Percentiles rank a stretch among this genome's conserved stretches.
phyloP scores from a whole-genome alignment of 2,888 invertebrate species.

The Drosophila gaucha region DNA sequence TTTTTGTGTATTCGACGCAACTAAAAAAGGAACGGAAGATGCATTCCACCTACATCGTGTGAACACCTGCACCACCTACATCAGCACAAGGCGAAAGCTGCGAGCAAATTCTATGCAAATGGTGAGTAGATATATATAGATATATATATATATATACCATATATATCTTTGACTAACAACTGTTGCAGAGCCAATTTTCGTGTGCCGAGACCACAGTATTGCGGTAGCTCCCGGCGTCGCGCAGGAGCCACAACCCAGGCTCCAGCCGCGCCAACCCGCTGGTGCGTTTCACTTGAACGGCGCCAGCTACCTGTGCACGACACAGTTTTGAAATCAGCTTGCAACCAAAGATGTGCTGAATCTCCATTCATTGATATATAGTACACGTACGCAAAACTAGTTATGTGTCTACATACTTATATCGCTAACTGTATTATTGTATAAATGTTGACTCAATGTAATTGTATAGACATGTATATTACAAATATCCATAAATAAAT shows the following conservation, averaged over 20 bases:
- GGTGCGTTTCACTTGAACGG: slow-evolving; percentile 41
- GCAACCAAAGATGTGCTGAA: slow-evolving; percentile 61
- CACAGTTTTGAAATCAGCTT: slow-evolving; percentile 51
- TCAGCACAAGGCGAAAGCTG: slow-evolving; percentile 86
- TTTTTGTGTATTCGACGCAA: slow-evolving; percentile 8
- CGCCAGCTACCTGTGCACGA: slow-evolving; percentile 38
- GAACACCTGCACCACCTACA: slow-evolving; percentile 88
- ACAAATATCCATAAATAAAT: slow-evolving; percentile 33
- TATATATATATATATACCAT: too few relatives aligned
- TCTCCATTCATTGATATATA: slow-evolving; percentile 26
- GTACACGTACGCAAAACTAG: slow-evolving; percentile 10
- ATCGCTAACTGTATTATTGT: slow-evolving; percentile 46
- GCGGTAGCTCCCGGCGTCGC: slow-evolving; percentile 79
- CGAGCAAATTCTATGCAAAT: slow-evolving; percentile 83
- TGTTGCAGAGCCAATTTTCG: slow-evolving; percentile 82
- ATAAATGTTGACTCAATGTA: slow-evolving; percentile 57
- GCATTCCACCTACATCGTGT: slow-evolving; percentile 87
- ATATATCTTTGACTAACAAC: too few relatives aligned
- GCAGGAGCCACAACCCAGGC: slow-evolving; percentile 18
- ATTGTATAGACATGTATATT: slow-evolving; percentile 51
- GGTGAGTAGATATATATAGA: slow-evolving; percentile 61
- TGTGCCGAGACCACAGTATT: slow-evolving; percentile 84
- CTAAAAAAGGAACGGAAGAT: slow-evolving; percentile 84
- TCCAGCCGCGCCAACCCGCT: slow-evolving; percentile 26
- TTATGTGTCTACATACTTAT: slow-evolving; percentile 37